A percentile compares a stretch with the other conserved stretches of the same genome.
Evolutionary conservation across 2,113 vertebrate species (phyloP).

Genomic region (Brachionichthys hirsutus): DNA sequence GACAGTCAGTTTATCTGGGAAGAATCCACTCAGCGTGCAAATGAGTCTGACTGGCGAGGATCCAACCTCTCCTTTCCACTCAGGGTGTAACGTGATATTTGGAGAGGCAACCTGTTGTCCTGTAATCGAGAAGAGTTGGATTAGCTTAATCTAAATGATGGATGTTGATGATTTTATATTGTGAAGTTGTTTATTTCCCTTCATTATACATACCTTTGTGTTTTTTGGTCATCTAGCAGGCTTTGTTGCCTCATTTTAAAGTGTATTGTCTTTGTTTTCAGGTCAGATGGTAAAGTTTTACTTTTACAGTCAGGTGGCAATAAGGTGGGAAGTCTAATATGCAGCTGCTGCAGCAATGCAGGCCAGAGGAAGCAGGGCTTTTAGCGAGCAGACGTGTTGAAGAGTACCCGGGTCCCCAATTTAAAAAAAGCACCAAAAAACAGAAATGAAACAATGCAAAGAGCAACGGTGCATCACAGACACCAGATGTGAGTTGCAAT

Average conservation of each 20-base stretch:
- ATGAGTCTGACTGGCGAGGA: conserved; percentile 45
- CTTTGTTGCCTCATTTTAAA: conserved; percentile 7
- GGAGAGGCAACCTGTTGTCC: background rate
- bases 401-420: conserved; percentile 42
- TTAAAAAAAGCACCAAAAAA: conserved; percentile 49
- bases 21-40: conserved; percentile 60
- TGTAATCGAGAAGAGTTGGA: conserved; percentile 39
- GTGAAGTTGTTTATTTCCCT: background rate
- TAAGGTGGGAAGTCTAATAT: conserved; percentile 16
- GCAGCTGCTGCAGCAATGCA: conserved; percentile 46
- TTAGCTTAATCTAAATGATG: background rate
- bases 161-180: background rate
- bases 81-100: conserved; percentile 53
- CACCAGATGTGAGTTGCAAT: conserved; percentile 49
- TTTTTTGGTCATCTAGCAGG: conserved; percentile 3
- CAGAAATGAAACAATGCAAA: conserved; percentile 67
- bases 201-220: conserved; percentile 51
- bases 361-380: conserved; percentile 46
- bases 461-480: conserved; percentile 50
- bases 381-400: conserved; percentile 51
- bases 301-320: conserved; percentile 26
- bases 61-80: conserved; percentile 25
- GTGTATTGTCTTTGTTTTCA: conserved; percentile 19
- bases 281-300: conserved; percentile 38
- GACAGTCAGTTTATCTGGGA: conserved; percentile 29